These are phyloP conservation scores for Hymenochirus boettgeri DNA, from an alignment of 2,113 vertebrate genomes.

Conservation along the genomic window DNA sequence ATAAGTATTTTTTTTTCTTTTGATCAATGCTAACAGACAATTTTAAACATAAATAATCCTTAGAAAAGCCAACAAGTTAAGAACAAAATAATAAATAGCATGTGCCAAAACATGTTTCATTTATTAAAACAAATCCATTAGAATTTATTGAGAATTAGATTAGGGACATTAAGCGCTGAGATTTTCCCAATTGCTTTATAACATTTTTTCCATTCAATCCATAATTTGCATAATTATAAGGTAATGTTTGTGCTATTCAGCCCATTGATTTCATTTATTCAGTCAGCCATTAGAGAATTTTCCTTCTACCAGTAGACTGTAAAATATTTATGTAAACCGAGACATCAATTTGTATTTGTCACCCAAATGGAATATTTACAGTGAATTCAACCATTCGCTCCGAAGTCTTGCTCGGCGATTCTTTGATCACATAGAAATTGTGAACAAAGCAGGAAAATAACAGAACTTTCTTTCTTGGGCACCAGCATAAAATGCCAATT, in stretches of 20 bases:
- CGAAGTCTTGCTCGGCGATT: background rate
- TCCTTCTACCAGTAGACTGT: slow-evolving; percentile 13
- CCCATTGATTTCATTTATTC: slow-evolving; percentile 59
- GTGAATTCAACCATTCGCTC: background rate
- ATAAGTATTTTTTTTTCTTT: background rate
- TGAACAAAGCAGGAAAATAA: too few relatives aligned
- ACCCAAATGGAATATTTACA: slow-evolving; percentile 3
- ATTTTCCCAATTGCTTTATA: slow-evolving; percentile 38
- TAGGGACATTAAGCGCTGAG: slow-evolving; percentile 44
- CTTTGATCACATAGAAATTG: too few relatives aligned
- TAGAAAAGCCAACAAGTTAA: slow-evolving; percentile 1
- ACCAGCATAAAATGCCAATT: too few relatives aligned
- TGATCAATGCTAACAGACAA: background rate
- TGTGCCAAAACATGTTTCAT: slow-evolving; percentile 19
- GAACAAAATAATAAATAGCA: background rate
- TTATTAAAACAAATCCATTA: slow-evolving; percentile 50
- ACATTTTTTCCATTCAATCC: slow-evolving; percentile 39
- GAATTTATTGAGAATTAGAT: slow-evolving; percentile 50
- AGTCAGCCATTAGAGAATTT: slow-evolving; percentile 47
- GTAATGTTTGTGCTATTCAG: slow-evolving; percentile 50
- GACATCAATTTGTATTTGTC: slow-evolving; percentile 42
- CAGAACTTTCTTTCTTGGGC: too few relatives aligned
- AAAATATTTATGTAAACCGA: slow-evolving; percentile 45
- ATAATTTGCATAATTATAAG: slow-evolving; percentile 58
- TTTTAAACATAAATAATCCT: background rate